Evolutionary conservation across 2,888 invertebrate species (phyloP), one percentile per base, ranked within the genome.

Genomic region (Apomyelois bistriatella): DNA sequence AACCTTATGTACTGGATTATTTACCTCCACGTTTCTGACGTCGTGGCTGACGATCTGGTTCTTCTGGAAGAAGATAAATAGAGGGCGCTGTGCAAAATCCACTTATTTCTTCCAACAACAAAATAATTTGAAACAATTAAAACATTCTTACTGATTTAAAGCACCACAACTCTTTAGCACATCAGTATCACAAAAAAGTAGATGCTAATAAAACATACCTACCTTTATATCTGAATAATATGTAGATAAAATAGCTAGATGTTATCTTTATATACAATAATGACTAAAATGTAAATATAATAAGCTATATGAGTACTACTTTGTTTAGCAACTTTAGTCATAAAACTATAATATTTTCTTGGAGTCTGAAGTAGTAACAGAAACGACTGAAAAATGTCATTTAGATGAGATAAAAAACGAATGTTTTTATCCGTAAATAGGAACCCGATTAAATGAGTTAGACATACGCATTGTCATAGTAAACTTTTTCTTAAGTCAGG

Each of bases 1-100:
- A 99, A 99, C 91, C 94, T 98, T 70, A 97, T 98, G 97, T 98
- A 98, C 92, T 98, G 98, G 98, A 97, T 98, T 88, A 97, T 98
- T 80, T 98, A 98, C 85, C 93, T 98, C 72, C 97, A 98, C 93
- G 97, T 98, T 85, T 97, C 97, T 81, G 97, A 98, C 92, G 97
- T 97, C 77, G 96, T 97, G 74, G 97, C 97, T 87, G 97, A 97
- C 86, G 97, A 97, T 91, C 93, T 97, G 88, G 97, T 97, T 81
- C 92, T 95, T 76, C 92, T 96, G 94, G 91, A 94, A 93, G 91
- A 89, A 74, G 90, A 90, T 83, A 87, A 88, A 83, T 89, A 89
- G 88, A 89, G 86, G 87, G 86, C 62, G 58, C 66, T 70, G 55
- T 69, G 68, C 56, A 66, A 66, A 59, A 70, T 79, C 79, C 82